Evolutionary conservation across 2,888 invertebrate species (phyloP).

Genomic region (Calliphora vomitoria): DNA sequence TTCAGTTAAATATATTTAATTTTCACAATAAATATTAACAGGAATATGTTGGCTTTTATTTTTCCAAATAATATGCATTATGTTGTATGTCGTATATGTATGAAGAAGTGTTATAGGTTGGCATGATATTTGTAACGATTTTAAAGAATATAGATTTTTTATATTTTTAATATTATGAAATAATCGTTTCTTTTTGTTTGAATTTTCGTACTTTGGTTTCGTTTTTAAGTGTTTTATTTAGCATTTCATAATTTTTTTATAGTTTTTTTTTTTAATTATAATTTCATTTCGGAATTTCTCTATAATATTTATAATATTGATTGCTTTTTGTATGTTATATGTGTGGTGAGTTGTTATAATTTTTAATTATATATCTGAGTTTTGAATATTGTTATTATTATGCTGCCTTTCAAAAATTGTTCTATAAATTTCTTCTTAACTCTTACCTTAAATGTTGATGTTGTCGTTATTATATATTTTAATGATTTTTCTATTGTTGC

Average conservation of each 20-base stretch:
- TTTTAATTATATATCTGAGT: constrained; percentile 12
- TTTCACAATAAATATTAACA: constrained; percentile 51
- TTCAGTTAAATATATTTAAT: background rate
- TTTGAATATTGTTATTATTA: constrained; percentile 10
- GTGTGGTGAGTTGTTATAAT: constrained; percentile 22
- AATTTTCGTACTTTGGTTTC: constrained; percentile 69
- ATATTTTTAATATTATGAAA: constrained; percentile 53
- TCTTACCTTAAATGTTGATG: constrained; percentile 32
- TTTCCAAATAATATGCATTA: constrained; percentile 37
- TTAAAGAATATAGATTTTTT: constrained; percentile 71
- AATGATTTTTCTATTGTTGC: constrained; percentile 64
- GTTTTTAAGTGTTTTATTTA: constrained; percentile 48
- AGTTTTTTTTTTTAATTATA: constrained; percentile 13
- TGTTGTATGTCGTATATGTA: constrained; percentile 31
- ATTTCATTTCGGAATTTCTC: constrained; percentile 16
- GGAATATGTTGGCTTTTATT: background rate
- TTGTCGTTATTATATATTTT: constrained; percentile 32
- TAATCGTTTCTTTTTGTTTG: constrained; percentile 27
- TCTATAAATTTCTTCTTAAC: constrained; percentile 47
- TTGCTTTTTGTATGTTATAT: constrained; percentile 34
- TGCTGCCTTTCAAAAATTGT: constrained; percentile 26
- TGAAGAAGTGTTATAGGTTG: constrained; percentile 28
- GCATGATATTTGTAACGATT: constrained; percentile 68
- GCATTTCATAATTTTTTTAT: constrained; percentile 23
- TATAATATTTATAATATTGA: constrained; percentile 48